These are phyloP conservation scores for Thelaira solivaga DNA, from an alignment of 2,888 invertebrate genomes.

Conservation along the genomic window DNA sequence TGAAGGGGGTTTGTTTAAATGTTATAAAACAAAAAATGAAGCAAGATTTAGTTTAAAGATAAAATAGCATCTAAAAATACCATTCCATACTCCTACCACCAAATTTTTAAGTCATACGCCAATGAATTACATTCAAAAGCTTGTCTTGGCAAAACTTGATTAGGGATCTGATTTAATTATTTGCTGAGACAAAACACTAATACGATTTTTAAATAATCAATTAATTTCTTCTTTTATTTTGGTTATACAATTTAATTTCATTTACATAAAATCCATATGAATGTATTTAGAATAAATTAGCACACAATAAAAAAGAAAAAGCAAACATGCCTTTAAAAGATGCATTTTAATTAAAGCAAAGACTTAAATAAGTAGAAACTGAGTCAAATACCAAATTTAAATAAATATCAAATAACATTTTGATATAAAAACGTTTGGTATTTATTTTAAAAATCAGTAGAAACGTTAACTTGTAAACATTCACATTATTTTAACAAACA, in stretches of 20 bases:
- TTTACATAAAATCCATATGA: constrained; percentile 22
- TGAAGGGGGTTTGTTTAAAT: too few species aligned
- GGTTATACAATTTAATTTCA: constrained; percentile 10
- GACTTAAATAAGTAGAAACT: background rate
- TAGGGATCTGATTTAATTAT: constrained; percentile 28
- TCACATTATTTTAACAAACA: constrained; percentile 42
- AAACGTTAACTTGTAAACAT: constrained; percentile 17
- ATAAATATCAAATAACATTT: constrained; percentile 2
- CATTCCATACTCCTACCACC: too few species aligned
- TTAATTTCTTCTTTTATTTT: too few species aligned
- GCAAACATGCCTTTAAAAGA: background rate
- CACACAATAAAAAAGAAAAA: background rate
- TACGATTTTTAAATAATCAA: background rate
- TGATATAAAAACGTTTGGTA: constrained; percentile 41
- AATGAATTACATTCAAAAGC: too few species aligned
- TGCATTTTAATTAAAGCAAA: constrained; percentile 19
- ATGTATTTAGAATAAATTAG: background rate
- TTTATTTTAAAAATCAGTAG: constrained; percentile 23
- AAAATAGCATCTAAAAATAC: too few species aligned
- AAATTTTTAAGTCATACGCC: too few species aligned
- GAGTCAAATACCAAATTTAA: background rate
- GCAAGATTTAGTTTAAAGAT: too few species aligned
- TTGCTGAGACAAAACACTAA: constrained; percentile 4
- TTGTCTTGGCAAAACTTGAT: background rate
- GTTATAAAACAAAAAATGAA: too few species aligned